A percentile compares a stretch with the other conserved stretches of the same genome.
Evolutionary conservation across 2,797 vertebrate genomes (phyloP).

Genomic region (Pangasius larnaudii): DNA sequence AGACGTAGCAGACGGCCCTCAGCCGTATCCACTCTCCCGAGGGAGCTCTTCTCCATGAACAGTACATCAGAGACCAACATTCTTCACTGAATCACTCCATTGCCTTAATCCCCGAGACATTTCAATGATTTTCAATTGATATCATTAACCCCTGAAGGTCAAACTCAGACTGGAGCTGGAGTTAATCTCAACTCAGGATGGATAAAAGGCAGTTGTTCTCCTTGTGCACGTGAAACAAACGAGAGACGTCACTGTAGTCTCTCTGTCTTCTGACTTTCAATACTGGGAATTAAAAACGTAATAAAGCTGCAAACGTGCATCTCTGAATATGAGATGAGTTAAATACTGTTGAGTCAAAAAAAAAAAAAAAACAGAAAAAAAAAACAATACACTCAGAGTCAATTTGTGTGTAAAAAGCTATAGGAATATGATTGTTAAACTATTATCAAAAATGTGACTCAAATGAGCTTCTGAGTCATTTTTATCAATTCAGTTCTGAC

Average conservation of each 20-base stretch:
- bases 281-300: background rate
- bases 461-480: background rate
- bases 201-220: background rate
- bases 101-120: background rate
- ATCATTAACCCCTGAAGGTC: slow-evolving; percentile 48
- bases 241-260: background rate
- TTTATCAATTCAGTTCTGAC: background rate
- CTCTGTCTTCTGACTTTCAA: background rate
- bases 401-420: background rate
- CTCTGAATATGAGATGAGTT: background rate
- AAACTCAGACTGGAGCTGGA: slow-evolving; percentile 1
- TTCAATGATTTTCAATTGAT: slow-evolving; percentile 41
- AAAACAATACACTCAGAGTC: background rate
- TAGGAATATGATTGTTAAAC: background rate
- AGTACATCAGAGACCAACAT: slow-evolving; percentile 16
- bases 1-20: slow-evolving; percentile 4
- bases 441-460: background rate
- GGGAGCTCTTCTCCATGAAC: slow-evolving; percentile 36
- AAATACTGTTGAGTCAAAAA: no score
- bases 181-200: background rate
- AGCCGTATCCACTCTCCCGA: background rate
- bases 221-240: slow-evolving; percentile 2
- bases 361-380: no score
- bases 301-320: background rate
- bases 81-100: slow-evolving; percentile 25